Evolutionary conservation across 2,888 invertebrate species (phyloP), one percentile per base, ranked within the genome.

Genomic region (Hypselothyrea guttata): DNA sequence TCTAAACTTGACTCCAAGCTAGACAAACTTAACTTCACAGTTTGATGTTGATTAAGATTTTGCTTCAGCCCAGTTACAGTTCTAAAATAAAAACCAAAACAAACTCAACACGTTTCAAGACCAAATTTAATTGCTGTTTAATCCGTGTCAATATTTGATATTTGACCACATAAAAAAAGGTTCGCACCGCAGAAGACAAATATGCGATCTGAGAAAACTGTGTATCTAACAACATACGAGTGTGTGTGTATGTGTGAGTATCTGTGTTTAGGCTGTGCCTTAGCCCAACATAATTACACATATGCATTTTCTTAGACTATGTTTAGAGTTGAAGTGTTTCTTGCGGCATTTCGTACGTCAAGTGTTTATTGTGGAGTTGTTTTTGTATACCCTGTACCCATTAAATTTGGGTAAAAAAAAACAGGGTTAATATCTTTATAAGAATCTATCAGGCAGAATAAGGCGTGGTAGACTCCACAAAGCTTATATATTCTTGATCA

Each of bases 101-200:
- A 61, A 45, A 11, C 22, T 5, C 13, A 3, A 30, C 12, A 7
- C 41, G 13, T 68, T 57, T 71, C 68, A 57, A 64, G 63, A 72
- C 63, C 65, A 65, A 59, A 58, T 56, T 77, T 82, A 83, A 81
- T 83, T 73, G 71, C 51, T 83, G 51, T 81, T 81, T 69, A 69
- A 70, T 76, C 83, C 67, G 66, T 44, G 45, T 57, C 62, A 82
- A 82, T 82, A 82, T 82, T 82, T 73, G 62, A n/a, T 22, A 22
- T 22, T 22, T 22, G 44, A 12, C 4, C 30, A 18, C 47, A 37
- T 33, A 56, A 41, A 22, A 22, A 22, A 22, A 22, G 22, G 22
- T 22, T 22, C 22, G 22, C 27, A 46, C 59, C 74, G 79, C 75
- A 76, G 41, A 52, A 46, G 58, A 47, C 54, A 62, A 61, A 62